These are phyloP conservation scores for Drosophila virilis DNA, from an alignment of 1,140 invertebrate species.

Conservation along the genomic window DNA sequence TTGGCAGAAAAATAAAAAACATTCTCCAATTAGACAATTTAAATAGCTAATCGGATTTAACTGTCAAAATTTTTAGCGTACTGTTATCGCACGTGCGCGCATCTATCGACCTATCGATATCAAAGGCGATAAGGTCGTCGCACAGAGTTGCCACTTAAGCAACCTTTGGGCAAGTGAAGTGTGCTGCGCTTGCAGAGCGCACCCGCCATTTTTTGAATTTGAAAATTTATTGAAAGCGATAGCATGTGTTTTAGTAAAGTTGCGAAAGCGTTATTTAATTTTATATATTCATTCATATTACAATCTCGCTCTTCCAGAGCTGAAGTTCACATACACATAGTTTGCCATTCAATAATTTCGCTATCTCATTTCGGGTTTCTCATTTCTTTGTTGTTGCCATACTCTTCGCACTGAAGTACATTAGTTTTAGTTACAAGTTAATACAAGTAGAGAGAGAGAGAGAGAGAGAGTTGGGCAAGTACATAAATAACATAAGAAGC, in stretches of 20 bases:
- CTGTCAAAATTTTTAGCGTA: not conserved
- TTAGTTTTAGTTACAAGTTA: conserved; percentile 35
- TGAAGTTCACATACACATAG: conserved; percentile 30
- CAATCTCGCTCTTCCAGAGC: conserved; percentile 53
- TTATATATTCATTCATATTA: conserved; percentile 41
- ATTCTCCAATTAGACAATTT: too few relatives aligned
- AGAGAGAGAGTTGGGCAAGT: conserved; percentile 22
- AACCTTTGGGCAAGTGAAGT: not conserved
- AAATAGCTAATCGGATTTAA: too few relatives aligned
- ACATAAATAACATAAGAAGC: conserved; percentile 32
- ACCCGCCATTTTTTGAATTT: not conserved
- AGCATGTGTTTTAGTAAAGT: conserved; percentile 47
- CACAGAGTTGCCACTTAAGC: not conserved
- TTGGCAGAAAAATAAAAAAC: too few relatives aligned
- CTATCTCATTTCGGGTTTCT: conserved; percentile 12
- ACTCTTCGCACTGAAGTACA: conserved; percentile 39
- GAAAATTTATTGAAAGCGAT: conserved; percentile 5
- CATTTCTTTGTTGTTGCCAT: conserved; percentile 11
- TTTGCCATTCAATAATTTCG: conserved; percentile 37
- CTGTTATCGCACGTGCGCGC: not conserved
- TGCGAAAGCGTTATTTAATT: conserved; percentile 53
- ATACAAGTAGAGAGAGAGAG: conserved; percentile 27
- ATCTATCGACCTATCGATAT: conserved; percentile 2
- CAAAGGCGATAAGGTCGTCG: not conserved
- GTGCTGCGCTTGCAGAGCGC: not conserved